Base-by-base conservation (phyloP, 2,888 invertebrate genomes). In the Drosophila mayaguana region DNA sequence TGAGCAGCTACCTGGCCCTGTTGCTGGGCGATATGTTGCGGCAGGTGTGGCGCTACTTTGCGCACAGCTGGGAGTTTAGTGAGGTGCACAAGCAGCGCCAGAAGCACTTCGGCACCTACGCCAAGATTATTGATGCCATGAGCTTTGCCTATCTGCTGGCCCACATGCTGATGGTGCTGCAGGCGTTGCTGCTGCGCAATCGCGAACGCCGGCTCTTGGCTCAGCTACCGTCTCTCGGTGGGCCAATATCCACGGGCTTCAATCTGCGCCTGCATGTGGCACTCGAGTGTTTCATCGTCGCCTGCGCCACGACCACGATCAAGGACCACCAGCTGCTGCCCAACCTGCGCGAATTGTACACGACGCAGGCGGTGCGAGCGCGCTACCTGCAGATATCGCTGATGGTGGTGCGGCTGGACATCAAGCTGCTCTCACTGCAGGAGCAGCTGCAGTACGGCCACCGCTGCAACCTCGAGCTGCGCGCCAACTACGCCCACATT, bases 361-460 rank as follows among this genome's bases (percentile, higher is more conserved):
- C 74, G 38, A 43, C 71, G 2, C 80, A 79, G 28, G 77, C 82
- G 9, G 78, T 89, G 0, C 70, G 87, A 0, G 80, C 79, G 1
- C 78, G 86, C 2, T 90, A 80, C 40, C 59, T 84, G 50, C 87
- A 91, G 59, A 72, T 78, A 54, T 20, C 75, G 5, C 20, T 81
- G 12, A 57, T 84, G 3, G 81, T 90, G 14, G 62, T 65, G 16
- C 77, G 90, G 16, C 65, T 90, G 55, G 79, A 91, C 22, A 46
- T 32, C 0, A 73, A 73, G 38, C 62, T 90, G 67, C 18, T 70
- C 36, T 25, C 51, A 14, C 63, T 84, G 59, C 56, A 74, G 42
- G 48, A 36, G 12, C 48, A 68, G 16, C 32, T 79, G 43, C 14
- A 20, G 0, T 11, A 16, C 1, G 51, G 53, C 3, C 18, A 38